Percentiles rank a stretch among this genome's conserved stretches.
These are phyloP conservation scores for Lucilia cuprina DNA, from an alignment of 1,140 invertebrate genomes.

Conservation along the genomic window DNA sequence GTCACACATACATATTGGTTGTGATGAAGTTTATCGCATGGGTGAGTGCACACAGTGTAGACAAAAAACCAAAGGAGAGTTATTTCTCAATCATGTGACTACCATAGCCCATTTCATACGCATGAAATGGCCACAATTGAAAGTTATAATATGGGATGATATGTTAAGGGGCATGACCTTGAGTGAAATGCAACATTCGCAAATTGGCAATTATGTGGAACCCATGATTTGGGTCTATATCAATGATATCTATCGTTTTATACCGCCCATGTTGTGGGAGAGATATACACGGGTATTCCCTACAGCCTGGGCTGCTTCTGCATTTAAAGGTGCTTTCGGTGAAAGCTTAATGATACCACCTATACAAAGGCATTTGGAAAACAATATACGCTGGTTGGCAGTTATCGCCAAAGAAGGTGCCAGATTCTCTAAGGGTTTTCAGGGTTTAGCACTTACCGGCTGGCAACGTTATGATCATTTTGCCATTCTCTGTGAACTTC, in stretches of 20 bases:
- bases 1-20: slow-evolving; percentile 80
- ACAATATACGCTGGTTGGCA: slow-evolving; percentile 75
- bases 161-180: slow-evolving; percentile 83
- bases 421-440: slow-evolving; percentile 67
- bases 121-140: slow-evolving; percentile 70
- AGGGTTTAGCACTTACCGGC: slow-evolving; percentile 76
- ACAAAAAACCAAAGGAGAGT: slow-evolving; percentile 65
- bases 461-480: slow-evolving; percentile 90
- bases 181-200: slow-evolving; percentile 71
- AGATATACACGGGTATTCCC: slow-evolving; percentile 84
- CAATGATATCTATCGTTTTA: slow-evolving; percentile 68
- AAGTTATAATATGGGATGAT: slow-evolving; percentile 93
- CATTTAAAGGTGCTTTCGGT: slow-evolving; percentile 77
- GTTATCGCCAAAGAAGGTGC: slow-evolving; percentile 68
- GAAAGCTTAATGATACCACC: slow-evolving; percentile 76
- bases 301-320: slow-evolving; percentile 77
- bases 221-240: slow-evolving; percentile 88
- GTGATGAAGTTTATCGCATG: slow-evolving; percentile 84
- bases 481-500: slow-evolving; percentile 88
- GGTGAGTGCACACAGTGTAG: slow-evolving; percentile 80
- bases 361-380: slow-evolving; percentile 72
- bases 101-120: slow-evolving; percentile 71
- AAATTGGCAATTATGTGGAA: slow-evolving; percentile 79
- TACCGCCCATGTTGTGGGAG: slow-evolving; percentile 71
- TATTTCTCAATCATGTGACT: slow-evolving; percentile 78